Conservation (phyloP, 2,797 vertebrate genomes). For the Pseudochirops cupreus region DNA sequence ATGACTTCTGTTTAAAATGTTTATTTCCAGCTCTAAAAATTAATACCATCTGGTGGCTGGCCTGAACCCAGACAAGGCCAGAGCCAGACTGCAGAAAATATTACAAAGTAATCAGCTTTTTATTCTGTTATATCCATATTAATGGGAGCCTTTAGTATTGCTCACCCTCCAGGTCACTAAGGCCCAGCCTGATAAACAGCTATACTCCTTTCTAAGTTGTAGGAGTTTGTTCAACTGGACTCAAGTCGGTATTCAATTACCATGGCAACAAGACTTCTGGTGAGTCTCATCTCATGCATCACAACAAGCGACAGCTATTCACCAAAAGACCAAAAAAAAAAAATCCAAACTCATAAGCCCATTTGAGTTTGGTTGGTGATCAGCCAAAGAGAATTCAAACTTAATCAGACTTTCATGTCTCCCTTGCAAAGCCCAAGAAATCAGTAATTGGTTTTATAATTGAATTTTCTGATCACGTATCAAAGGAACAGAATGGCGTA, state of each 20-base stretch:
- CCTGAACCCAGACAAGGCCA: background rate
- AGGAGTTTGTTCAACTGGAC: slow-evolving; percentile 58
- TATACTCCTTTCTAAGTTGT: slow-evolving; percentile 50
- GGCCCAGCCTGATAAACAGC: slow-evolving; percentile 61
- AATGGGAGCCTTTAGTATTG: slow-evolving; percentile 50
- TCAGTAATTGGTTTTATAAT: slow-evolving; percentile 83
- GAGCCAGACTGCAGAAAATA: background rate
- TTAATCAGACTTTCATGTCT: slow-evolving; percentile 85
- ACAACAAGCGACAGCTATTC: slow-evolving; percentile 74
- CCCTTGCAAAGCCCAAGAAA: slow-evolving; percentile 81
- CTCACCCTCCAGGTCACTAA: slow-evolving; percentile 12
- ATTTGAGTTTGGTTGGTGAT: slow-evolving; percentile 74
- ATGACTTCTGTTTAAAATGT: background rate
- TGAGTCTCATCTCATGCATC: slow-evolving; percentile 65
- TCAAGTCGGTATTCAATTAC: slow-evolving; percentile 54
- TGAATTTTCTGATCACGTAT: slow-evolving; percentile 83
- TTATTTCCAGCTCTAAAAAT: background rate
- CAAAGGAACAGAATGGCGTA: slow-evolving; percentile 77
- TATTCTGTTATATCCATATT: slow-evolving; percentile 18
- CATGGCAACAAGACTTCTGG: slow-evolving; percentile 58
- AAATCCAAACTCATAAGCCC: slow-evolving; percentile 67
- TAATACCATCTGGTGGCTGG: background rate
- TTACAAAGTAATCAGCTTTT: background rate
- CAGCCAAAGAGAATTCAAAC: slow-evolving; percentile 80
- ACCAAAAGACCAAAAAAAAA: slow-evolving; percentile 51